Evolutionary conservation across 92 coral and sea anemone species (phyloP).

Genomic region (Epizoanthus scotinus): DNA sequence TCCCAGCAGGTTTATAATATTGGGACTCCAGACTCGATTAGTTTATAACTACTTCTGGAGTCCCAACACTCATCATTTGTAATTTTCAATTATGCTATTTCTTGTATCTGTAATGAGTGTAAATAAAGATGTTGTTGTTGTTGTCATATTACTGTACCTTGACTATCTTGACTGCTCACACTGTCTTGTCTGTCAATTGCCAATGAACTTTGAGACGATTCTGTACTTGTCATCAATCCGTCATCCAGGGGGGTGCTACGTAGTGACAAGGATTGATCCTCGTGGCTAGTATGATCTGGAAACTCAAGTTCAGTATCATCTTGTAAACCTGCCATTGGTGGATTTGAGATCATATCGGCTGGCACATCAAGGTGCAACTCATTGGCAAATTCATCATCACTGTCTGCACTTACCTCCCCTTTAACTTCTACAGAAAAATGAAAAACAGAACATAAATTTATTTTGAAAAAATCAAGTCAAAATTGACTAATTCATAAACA

Average conservation of each 20-base stretch:
- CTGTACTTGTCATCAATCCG: background rate
- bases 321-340: slow-evolving; percentile 17
- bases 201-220: slow-evolving; percentile 18
- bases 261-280: too few species aligned
- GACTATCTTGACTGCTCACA: slow-evolving; percentile 32
- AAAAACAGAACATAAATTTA: background rate
- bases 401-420: slow-evolving; percentile 62
- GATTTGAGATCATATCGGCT: background rate
- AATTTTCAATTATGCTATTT: too few species aligned
- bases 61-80: too few species aligned
- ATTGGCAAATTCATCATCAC: slow-evolving; percentile 84
- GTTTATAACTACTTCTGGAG: too few species aligned
- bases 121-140: too few species aligned
- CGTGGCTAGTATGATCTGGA: background rate
- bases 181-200: slow-evolving; percentile 17
- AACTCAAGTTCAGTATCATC: slow-evolving; percentile 28
- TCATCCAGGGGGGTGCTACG: background rate
- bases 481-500: background rate
- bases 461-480: background rate
- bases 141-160: too few species aligned
- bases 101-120: too few species aligned
- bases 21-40: too few species aligned
- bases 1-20: too few species aligned
- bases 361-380: slow-evolving; percentile 52
- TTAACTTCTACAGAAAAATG: slow-evolving; percentile 30